Conservation (phyloP, 1,140 invertebrate species). For the Drosophila kohkoa region DNA sequence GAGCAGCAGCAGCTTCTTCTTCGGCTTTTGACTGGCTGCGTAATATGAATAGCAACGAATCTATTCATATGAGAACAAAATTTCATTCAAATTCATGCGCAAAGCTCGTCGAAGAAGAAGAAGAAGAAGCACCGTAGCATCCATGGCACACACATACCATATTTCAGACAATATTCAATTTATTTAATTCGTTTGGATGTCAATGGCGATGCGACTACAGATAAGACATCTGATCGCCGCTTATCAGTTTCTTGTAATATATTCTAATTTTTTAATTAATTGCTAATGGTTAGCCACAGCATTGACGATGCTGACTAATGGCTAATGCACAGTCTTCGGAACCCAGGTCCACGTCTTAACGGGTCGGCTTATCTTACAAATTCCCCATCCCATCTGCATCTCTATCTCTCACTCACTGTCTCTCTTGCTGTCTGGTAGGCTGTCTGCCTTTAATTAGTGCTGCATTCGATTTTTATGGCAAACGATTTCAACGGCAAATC, state of each 20-base stretch:
- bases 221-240: conserved; percentile 60
- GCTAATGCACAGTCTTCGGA: conserved; percentile 38
- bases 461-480: conserved; percentile 74
- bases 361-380: conserved; percentile 65
- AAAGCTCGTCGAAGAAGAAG: not conserved
- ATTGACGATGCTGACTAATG: conserved; percentile 61
- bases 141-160: conserved; percentile 22
- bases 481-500: conserved; percentile 60
- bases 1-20: conserved; percentile 1
- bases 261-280: conserved; percentile 84
- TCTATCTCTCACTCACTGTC: conserved; percentile 16
- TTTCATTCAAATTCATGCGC: conserved; percentile 67
- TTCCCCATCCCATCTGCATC: conserved; percentile 18
- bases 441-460: conserved; percentile 68
- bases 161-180: conserved; percentile 68
- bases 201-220: conserved; percentile 63
- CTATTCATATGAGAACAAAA: conserved; percentile 58
- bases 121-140: conserved; percentile 10
- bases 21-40: conserved; percentile 4
- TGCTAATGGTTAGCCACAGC: conserved; percentile 81
- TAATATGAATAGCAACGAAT: conserved; percentile 53
- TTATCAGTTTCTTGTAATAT: conserved; percentile 64
- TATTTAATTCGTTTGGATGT: conserved; percentile 79
- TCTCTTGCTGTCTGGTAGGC: conserved; percentile 11
- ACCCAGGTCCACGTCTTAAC: conserved; percentile 52